Conservation (phyloP, 1,140 invertebrate genomes). For the Bombus ignitus region DNA sequence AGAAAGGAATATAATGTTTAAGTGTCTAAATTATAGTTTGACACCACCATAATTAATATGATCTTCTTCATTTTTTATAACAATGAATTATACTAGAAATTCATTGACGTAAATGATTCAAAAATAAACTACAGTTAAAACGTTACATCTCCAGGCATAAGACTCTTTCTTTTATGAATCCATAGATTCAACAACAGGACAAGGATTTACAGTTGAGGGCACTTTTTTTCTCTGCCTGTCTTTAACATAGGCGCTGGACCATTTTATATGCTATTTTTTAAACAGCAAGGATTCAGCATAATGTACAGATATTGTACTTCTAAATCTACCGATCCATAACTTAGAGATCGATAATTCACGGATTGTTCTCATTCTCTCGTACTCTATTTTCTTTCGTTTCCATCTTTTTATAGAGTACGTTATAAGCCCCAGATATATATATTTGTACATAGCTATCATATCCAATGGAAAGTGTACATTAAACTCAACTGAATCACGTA, state of each 20-base stretch:
- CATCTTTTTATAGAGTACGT: slow-evolving; percentile 75
- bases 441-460: slow-evolving; percentile 80
- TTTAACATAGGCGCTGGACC: slow-evolving; percentile 68
- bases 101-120: slow-evolving; percentile 52
- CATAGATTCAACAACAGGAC: slow-evolving; percentile 61
- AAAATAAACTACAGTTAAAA: slow-evolving; percentile 63
- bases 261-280: slow-evolving; percentile 61
- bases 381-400: slow-evolving; percentile 42
- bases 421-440: slow-evolving; percentile 76
- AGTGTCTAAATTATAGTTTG: slow-evolving; percentile 70
- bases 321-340: slow-evolving; percentile 65
- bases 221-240: slow-evolving; percentile 68
- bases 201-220: slow-evolving; percentile 67
- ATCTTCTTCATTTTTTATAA: slow-evolving; percentile 45
- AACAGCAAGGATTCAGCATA: slow-evolving; percentile 70
- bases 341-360: slow-evolving; percentile 59
- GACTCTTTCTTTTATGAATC: slow-evolving; percentile 51
- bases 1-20: slow-evolving; percentile 65
- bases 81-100: slow-evolving; percentile 26
- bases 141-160: slow-evolving; percentile 55
- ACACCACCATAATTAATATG: slow-evolving; percentile 60
- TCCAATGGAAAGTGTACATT: slow-evolving; percentile 76
- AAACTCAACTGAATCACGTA: slow-evolving; percentile 76
- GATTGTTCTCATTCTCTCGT: slow-evolving; percentile 59
- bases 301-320: slow-evolving; percentile 74